phyloP scores from a whole-genome alignment of 2,113 vertebrate species.

The Osmerus eperlanus region DNA sequence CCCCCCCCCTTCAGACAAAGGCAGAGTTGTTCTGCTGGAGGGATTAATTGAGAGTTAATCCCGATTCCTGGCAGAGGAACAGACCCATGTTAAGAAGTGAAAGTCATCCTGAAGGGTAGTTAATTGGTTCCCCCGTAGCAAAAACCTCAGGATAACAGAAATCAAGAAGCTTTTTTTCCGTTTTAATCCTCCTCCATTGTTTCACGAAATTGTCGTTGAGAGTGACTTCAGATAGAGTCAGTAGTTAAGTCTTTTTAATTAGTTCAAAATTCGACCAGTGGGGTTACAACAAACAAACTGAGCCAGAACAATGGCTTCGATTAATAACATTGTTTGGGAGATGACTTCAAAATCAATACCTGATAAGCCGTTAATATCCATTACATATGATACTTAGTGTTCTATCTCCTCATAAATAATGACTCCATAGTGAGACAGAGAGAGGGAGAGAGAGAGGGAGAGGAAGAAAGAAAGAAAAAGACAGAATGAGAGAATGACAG shows the following conservation, averaged over 20 bases:
- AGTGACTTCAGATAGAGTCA: conserved; percentile 78
- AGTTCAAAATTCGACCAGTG: conserved; percentile 73
- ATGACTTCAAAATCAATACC: conserved; percentile 72
- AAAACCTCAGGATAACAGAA: conserved; percentile 72
- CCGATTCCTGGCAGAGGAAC: conserved; percentile 79
- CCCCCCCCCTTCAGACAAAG: conserved; percentile 76
- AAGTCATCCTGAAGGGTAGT: conserved; percentile 84
- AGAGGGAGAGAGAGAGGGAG: conserved; percentile 44
- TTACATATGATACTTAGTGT: conserved; percentile 35
- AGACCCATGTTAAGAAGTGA: conserved; percentile 77
- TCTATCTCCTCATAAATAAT: conserved; percentile 39
- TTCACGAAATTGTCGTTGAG: conserved; percentile 76
- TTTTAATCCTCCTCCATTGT: conserved; percentile 77
- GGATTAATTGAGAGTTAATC: conserved; percentile 86
- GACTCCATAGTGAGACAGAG: conserved; percentile 45
- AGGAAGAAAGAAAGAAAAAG: conserved; percentile 32
- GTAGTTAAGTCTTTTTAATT: conserved; percentile 79
- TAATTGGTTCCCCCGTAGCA: conserved; percentile 80
- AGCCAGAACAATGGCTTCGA: conserved; percentile 68
- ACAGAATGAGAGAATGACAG: background rate
- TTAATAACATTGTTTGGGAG: conserved; percentile 63
- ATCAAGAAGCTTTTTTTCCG: conserved; percentile 64
- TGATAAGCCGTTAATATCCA: conserved; percentile 68
- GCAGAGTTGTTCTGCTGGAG: conserved; percentile 77
- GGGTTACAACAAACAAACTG: conserved; percentile 71